Evolutionary conservation across 2,113 vertebrate species (phyloP).

Genomic region (Eolophus roseicapilla): DNA sequence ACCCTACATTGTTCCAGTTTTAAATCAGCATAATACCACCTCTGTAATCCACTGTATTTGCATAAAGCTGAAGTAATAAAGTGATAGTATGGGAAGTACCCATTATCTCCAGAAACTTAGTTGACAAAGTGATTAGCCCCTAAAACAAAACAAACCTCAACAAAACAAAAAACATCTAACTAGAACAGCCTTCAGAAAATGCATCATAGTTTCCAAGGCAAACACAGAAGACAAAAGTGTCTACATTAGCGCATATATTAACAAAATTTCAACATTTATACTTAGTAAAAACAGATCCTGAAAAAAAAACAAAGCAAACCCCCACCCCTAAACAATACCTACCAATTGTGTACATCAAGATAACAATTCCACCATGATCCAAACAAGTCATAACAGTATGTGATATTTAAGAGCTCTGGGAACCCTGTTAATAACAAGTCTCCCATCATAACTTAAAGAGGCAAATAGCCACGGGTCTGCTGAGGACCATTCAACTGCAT

Average conservation of each 20-base stretch:
- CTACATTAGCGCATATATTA: background rate
- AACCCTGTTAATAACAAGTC: constrained; percentile 96
- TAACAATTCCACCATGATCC: constrained; percentile 34
- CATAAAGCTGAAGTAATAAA: background rate
- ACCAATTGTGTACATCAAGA: constrained; percentile 40
- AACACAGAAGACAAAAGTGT: background rate
- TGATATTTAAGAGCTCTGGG: constrained; percentile 94
- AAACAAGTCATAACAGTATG: constrained; percentile 82
- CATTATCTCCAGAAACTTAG: background rate
- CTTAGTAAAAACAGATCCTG: constrained; percentile 44
- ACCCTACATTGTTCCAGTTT: background rate
- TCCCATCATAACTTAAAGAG: constrained; percentile 95
- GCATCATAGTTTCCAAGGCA: background rate
- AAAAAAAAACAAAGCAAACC: background rate
- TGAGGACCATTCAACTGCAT: constrained; percentile 96
- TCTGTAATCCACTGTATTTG: background rate
- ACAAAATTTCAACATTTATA: constrained; percentile 45
- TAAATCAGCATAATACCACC: background rate
- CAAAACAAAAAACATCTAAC: background rate
- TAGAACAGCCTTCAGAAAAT: background rate
- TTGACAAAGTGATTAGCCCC: background rate
- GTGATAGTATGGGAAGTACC: background rate
- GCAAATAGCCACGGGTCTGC: constrained; percentile 98
- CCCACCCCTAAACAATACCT: constrained; percentile 45
- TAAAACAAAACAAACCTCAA: background rate